Conservation (phyloP, 2,888 invertebrate species). For the Germaria angustata region DNA sequence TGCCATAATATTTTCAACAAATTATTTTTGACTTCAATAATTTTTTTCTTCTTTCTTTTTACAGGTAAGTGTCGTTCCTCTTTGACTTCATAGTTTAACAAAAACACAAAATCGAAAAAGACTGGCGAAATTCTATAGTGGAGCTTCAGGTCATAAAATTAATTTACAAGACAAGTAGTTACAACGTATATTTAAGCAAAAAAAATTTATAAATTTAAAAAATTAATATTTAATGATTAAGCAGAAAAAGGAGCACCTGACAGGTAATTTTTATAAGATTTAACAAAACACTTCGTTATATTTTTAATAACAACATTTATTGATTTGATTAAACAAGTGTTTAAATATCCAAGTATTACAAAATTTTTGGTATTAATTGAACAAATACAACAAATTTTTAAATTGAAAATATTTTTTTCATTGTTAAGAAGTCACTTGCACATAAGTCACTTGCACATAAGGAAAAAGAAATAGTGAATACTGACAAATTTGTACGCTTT, state of each 20-base stretch:
- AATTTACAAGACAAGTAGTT: neutral
- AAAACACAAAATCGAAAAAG: neutral
- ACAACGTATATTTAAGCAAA: neutral
- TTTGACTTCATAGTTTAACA: neutral
- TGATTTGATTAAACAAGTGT: too few species aligned
- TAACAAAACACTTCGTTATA: too few species aligned
- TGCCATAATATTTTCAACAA: neutral
- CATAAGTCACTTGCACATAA: too few species aligned
- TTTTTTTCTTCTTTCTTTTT: constrained; percentile 26
- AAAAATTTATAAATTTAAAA: neutral
- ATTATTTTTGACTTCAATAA: neutral
- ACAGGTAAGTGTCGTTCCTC: constrained; percentile 43
- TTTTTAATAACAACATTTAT: too few species aligned
- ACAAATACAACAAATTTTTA: too few species aligned
- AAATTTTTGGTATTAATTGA: too few species aligned
- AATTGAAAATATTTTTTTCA: too few species aligned
- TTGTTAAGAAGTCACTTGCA: too few species aligned
- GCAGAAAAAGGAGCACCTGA: neutral
- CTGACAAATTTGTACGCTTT: too few species aligned
- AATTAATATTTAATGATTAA: neutral
- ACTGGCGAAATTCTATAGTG: neutral
- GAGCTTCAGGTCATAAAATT: neutral
- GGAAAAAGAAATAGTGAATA: too few species aligned
- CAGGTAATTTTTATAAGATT: constrained; percentile 15
- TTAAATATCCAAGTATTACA: too few species aligned